phyloP scores from a whole-genome alignment of 2,888 invertebrate genomes.

The Macropis europaea region DNA sequence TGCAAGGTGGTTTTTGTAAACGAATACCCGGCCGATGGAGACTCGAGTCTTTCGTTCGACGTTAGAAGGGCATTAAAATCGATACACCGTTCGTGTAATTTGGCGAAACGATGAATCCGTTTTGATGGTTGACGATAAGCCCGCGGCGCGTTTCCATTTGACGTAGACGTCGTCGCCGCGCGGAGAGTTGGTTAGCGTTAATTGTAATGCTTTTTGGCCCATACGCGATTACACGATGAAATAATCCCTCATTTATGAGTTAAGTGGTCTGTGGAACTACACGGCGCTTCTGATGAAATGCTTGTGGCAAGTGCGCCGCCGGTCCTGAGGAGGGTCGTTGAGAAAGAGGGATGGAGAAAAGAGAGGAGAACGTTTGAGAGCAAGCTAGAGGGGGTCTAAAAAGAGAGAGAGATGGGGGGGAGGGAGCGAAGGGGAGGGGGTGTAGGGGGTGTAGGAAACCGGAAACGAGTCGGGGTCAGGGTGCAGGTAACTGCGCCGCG shows the following conservation, averaged over 20 bases:
- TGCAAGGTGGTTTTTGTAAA: too few species aligned
- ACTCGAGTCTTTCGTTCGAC: not conserved
- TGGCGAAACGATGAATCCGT: conserved; percentile 21
- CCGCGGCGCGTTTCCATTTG: conserved; percentile 63
- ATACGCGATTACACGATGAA: conserved; percentile 78
- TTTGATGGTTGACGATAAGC: conserved; percentile 41
- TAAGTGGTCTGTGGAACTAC: conserved; percentile 78
- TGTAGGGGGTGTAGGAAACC: conserved; percentile 29
- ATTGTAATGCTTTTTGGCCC: conserved; percentile 78
- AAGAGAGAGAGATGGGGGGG: conserved; percentile 32
- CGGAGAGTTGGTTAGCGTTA: conserved; percentile 77
- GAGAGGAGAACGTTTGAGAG: conserved; percentile 52
- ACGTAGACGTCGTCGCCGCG: conserved; percentile 59
- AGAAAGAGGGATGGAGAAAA: conserved; percentile 48
- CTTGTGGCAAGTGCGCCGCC: conserved; percentile 73
- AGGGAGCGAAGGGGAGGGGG: conserved; percentile 4
- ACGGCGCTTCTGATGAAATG: conserved; percentile 78
- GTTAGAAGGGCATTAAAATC: not conserved
- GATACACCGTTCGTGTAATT: conserved; percentile 40
- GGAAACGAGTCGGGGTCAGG: conserved; percentile 66
- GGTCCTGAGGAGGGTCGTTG: conserved; percentile 69
- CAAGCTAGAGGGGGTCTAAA: conserved; percentile 32
- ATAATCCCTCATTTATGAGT: conserved; percentile 79
- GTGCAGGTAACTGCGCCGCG: conserved; percentile 69
- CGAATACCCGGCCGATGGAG: too few species aligned